Base-by-base conservation (phyloP, 2,888 invertebrate genomes). In the Rotaria socialis region DNA sequence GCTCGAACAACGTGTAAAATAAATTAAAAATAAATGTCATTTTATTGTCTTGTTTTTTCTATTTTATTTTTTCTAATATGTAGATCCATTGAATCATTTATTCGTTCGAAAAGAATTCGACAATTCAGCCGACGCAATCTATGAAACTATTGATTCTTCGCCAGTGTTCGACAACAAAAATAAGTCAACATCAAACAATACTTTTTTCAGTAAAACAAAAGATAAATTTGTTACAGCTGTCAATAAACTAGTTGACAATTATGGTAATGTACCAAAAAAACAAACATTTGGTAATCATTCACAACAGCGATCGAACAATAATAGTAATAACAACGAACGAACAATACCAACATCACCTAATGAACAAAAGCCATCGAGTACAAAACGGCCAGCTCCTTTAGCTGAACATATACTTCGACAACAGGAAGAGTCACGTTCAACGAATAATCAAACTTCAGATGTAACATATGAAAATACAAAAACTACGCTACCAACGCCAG, bases 151-250 rank as follows among this genome's bases (percentile, higher is more conserved):
- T 47, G 80, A 80, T n/a, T 47, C 22, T n/a, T 47, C n/a, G 47
- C 47, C 80, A 80, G 6, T 80, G n/a, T 47, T 6, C 14, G 80
- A 47, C 47, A 43, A 22, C 11, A 47, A 80, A 24, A 80, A 80
- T 80, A 80, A 80, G 14, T n/a, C 75, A 43, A 75, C 47, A 47
- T 47, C 47, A 80, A 19, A 47, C 3, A 80, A 80, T 80, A 80
- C 80, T 10, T 80, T 80, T 80, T 80, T 80, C 16, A 47, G 47
- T 47, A 80, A 80, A 80, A 80, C 80, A 24, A 80, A 47, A 80
- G 80, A 80, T 47, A 80, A 80, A 80, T 80, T 80, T 80, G 80
- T 80, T n/a, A 80, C 80, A 47, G 80, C 80, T 47, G 43, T 80
- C n/a, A 80, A 80, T 80, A 80, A 80, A 80, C 24, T 80, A 43